Base-by-base conservation (phyloP, 1,140 invertebrate genomes). In the Tachypleus tridentatus region DNA sequence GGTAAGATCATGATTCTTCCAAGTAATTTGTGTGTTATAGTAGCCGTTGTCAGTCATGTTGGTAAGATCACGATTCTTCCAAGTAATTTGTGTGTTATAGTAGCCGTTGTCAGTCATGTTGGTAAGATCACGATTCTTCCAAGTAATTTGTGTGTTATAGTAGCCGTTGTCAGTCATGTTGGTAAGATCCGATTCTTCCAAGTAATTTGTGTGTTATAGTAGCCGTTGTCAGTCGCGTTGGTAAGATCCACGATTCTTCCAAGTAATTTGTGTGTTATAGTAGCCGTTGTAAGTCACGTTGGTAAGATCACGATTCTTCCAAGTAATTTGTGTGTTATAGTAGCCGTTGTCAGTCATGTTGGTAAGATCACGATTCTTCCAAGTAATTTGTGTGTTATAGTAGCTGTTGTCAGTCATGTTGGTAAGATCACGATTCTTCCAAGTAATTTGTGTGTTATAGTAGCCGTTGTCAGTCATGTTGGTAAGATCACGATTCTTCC, bases 31-130 rank as follows among this genome's bases (percentile, higher is more conserved):
- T n/a, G n/a, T n/a, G n/a, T n/a, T n/a, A n/a, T n/a, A n/a, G 84
- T 93, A 68, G 89, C 85, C 4, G 82, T 80, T 51, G 82, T 86
- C 29, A 82, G 83, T 67, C 52, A 77, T 66, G 72, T 61, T 58
- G 72, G 76, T 72, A 71, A 69, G 65, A 64, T 48, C 48, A 58
- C 5, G 29, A 29, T 29, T 29, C 29, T 29, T 29, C 2, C 29
- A 61, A 52, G 29, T 61, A n/a, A n/a, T n/a, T n/a, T n/a, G n/a
- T n/a, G n/a, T n/a, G n/a, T n/a, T n/a, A n/a, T n/a, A n/a, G 84
- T 93, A 68, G 89, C 85, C 4, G 82, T 80, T 51, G 82, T 86
- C 29, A 82, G 83, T 67, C 52, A 77, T 66, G 72, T 61, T 58
- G 72, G 76, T 72, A 71, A 69, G 65, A 64, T 48, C 48, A 58